Conservation (phyloP, 2,797 vertebrate genomes). For the Danio kyathit region DNA sequence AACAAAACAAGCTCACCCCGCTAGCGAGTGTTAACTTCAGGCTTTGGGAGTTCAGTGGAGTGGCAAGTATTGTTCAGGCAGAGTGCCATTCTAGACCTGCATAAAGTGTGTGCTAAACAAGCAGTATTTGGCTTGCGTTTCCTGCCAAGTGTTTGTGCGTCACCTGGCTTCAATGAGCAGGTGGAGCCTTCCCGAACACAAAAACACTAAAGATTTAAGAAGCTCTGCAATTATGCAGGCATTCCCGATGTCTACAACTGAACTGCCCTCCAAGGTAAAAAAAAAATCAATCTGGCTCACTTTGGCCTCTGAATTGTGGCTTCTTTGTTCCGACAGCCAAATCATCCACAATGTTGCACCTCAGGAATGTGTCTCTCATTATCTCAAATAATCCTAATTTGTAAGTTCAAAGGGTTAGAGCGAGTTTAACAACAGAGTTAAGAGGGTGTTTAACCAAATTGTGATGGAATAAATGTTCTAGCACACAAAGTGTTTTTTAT, state of each 20-base stretch:
- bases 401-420: constrained; percentile 32
- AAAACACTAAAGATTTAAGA: constrained; percentile 32
- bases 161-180: constrained; percentile 34
- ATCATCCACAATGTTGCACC: not conserved
- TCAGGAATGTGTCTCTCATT: constrained; percentile 47
- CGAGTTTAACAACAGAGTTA: constrained; percentile 26
- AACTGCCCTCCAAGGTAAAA: constrained; percentile 14
- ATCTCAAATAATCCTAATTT: constrained; percentile 40
- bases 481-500: not conserved
- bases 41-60: constrained; percentile 44
- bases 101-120: constrained; percentile 16
- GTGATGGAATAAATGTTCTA: constrained; percentile 4
- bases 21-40: not conserved
- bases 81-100: not conserved
- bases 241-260: constrained; percentile 11
- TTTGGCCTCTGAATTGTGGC: constrained; percentile 2
- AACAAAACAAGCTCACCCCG: constrained; percentile 29
- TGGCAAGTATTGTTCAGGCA: constrained; percentile 46
- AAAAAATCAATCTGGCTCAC: not conserved
- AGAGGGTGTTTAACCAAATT: constrained; percentile 29
- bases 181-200: constrained; percentile 5
- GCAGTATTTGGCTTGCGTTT: not conserved
- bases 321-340: constrained; percentile 36
- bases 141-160: constrained; percentile 40
- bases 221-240: constrained; percentile 20